A percentile compares a stretch with the other conserved stretches of the same genome.
These are phyloP conservation scores for Thrips palmi DNA, from an alignment of 1,140 invertebrate genomes.

Conservation along the genomic window DNA sequence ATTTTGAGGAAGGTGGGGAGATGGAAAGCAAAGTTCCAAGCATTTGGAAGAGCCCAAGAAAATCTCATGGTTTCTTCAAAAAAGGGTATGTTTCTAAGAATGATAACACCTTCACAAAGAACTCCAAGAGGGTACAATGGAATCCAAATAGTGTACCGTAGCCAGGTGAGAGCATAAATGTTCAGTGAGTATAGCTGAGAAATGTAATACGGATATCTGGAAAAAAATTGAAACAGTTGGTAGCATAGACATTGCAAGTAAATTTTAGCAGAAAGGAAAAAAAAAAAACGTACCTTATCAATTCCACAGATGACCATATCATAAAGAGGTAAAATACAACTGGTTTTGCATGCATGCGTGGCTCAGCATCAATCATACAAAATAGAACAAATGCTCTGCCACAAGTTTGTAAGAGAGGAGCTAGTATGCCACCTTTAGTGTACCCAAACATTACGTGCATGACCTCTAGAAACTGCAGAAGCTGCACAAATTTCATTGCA, in stretches of 20 bases:
- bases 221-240: slow-evolving; percentile 19
- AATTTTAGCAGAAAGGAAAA: not conserved
- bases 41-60: slow-evolving; percentile 60
- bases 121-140: slow-evolving; percentile 79
- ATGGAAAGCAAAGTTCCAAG: slow-evolving; percentile 71
- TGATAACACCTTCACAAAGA: slow-evolving; percentile 65
- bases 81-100: slow-evolving; percentile 66
- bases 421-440: slow-evolving; percentile 44
- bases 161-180: slow-evolving; percentile 67
- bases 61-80: slow-evolving; percentile 71
- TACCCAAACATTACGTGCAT: slow-evolving; percentile 79
- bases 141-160: slow-evolving; percentile 86
- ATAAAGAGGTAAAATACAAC: slow-evolving; percentile 74
- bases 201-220: slow-evolving; percentile 82
- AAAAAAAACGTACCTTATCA: slow-evolving; percentile 42
- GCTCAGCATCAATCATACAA: slow-evolving; percentile 63
- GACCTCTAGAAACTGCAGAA: slow-evolving; percentile 71
- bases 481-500: slow-evolving; percentile 63
- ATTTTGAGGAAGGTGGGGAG: slow-evolving; percentile 59
- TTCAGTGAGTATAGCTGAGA: slow-evolving; percentile 55
- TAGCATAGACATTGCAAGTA: not conserved
- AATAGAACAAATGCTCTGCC: slow-evolving; percentile 69
- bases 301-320: slow-evolving; percentile 61
- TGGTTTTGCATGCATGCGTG: slow-evolving; percentile 68
- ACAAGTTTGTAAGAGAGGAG: slow-evolving; percentile 48